These are phyloP conservation scores for Murina feae DNA, from an alignment of 2,113 vertebrate species.

Conservation along the genomic window DNA sequence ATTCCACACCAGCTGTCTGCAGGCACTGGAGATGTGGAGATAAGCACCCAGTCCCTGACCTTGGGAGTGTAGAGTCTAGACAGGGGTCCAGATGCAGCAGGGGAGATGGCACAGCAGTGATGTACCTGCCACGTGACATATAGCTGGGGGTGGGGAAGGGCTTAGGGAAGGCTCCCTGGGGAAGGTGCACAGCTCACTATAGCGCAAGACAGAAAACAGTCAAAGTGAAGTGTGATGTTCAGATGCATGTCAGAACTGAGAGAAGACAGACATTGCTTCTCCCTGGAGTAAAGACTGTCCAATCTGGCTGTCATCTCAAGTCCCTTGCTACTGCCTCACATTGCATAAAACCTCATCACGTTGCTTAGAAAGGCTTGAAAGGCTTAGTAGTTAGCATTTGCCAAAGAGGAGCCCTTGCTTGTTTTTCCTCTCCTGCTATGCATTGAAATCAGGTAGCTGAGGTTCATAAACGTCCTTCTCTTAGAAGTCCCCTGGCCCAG, in stretches of 20 bases:
- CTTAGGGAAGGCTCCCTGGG: not conserved
- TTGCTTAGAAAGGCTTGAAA: conserved; percentile 10
- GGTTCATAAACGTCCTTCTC: not conserved
- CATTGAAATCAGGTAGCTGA: not conserved
- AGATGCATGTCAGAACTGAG: not conserved
- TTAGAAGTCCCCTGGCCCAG: not conserved
- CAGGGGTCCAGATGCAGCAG: not conserved
- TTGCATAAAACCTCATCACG: not conserved
- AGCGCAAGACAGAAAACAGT: not conserved
- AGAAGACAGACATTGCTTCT: not conserved
- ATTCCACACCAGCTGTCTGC: not conserved
- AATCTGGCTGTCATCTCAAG: not conserved
- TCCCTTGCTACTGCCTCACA: not conserved
- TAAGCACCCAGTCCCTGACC: not conserved
- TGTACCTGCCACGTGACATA: not conserved
- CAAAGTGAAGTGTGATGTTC: not conserved
- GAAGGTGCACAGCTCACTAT: not conserved
- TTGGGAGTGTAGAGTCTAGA: not conserved
- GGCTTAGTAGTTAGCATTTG: not conserved
- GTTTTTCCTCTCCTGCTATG: not conserved
- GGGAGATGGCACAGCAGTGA: not conserved
- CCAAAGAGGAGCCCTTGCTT: not conserved
- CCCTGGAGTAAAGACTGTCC: not conserved
- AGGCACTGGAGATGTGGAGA: not conserved
- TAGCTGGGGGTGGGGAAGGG: not conserved